Evolutionary conservation across 2,888 invertebrate species (phyloP).

Genomic region (Leptura quadrifasciata): DNA sequence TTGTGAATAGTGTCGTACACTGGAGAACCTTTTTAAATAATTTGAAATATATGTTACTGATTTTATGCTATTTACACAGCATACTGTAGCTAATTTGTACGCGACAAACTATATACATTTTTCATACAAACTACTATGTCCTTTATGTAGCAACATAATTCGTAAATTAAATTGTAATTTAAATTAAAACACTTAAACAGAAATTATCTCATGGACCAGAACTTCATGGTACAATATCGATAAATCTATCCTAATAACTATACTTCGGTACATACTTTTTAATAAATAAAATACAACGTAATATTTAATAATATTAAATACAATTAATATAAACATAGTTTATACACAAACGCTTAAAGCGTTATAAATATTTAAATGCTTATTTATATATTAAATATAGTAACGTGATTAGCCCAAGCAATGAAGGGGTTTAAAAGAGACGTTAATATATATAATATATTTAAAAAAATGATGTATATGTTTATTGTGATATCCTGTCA

Average conservation of each 20-base stretch:
- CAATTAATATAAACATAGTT: conserved; percentile 61
- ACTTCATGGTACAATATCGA: conserved; percentile 20
- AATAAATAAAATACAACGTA: conserved; percentile 46
- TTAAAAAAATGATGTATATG: too few relatives aligned
- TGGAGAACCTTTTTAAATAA: too few relatives aligned
- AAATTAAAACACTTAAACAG: conserved; percentile 12
- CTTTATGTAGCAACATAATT: conserved; percentile 36
- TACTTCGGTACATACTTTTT: conserved; percentile 40
- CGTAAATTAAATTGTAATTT: conserved; percentile 13
- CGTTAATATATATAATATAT: too few relatives aligned
- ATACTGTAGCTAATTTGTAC: too few relatives aligned
- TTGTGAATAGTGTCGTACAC: too few relatives aligned
- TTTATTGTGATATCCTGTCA: too few relatives aligned
- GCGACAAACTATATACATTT: too few relatives aligned
- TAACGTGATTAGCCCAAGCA: too few relatives aligned
- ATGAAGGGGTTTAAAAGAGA: too few relatives aligned
- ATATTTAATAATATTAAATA: conserved; percentile 58
- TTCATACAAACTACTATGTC: conserved; percentile 23
- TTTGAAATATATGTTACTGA: too few relatives aligned
- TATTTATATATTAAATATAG: conserved; percentile 33
- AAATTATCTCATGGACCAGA: neutral
- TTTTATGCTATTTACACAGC: too few relatives aligned
- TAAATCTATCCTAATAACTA: conserved; percentile 38
- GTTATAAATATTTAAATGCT: conserved; percentile 34
- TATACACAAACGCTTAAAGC: conserved; percentile 60